Evolutionary conservation across 2,888 invertebrate species (phyloP).

Genomic region (Dicranocentrus wangi): DNA sequence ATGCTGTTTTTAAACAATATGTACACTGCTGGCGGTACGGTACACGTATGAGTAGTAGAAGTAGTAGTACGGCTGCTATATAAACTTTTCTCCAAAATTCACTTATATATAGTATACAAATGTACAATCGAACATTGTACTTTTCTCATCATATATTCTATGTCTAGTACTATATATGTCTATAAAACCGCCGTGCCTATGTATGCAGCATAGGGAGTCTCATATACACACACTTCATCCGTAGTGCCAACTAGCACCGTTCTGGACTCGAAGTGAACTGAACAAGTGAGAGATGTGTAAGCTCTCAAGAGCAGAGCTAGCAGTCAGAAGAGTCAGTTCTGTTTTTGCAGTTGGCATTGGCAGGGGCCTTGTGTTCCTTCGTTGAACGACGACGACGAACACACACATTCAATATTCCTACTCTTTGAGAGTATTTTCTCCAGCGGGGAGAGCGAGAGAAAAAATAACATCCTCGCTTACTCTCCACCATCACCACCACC

Average conservation of each 20-base stretch:
- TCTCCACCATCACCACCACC: constrained; percentile 4
- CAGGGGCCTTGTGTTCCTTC: constrained; percentile 61
- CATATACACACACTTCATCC: constrained; percentile 44
- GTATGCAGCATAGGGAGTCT: constrained; percentile 37
- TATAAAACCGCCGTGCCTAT: not conserved
- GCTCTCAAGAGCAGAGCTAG: constrained; percentile 52
- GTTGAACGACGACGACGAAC: constrained; percentile 39
- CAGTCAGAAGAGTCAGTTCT: constrained; percentile 60
- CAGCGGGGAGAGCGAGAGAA: constrained; percentile 18
- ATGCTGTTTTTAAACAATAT: constrained; percentile 18
- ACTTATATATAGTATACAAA: constrained; percentile 14
- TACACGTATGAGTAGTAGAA: not conserved
- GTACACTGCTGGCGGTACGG: too few relatives aligned
- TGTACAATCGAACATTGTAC: constrained; percentile 49
- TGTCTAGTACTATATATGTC: not conserved
- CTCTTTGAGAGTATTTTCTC: not conserved
- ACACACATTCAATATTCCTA: not conserved
- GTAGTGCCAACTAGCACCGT: constrained; percentile 30
- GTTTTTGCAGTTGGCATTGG: constrained; percentile 64
- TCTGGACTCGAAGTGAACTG: constrained; percentile 21
- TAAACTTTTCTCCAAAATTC: too few relatives aligned
- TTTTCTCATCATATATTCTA: constrained; percentile 1
- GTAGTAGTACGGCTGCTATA: not conserved
- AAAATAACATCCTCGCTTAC: constrained; percentile 26
- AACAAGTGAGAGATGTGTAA: constrained; percentile 47